Evolutionary conservation across 2,113 vertebrate species (phyloP), one percentile per base, ranked within the genome.

Genomic region (Catharus fuscescens): DNA sequence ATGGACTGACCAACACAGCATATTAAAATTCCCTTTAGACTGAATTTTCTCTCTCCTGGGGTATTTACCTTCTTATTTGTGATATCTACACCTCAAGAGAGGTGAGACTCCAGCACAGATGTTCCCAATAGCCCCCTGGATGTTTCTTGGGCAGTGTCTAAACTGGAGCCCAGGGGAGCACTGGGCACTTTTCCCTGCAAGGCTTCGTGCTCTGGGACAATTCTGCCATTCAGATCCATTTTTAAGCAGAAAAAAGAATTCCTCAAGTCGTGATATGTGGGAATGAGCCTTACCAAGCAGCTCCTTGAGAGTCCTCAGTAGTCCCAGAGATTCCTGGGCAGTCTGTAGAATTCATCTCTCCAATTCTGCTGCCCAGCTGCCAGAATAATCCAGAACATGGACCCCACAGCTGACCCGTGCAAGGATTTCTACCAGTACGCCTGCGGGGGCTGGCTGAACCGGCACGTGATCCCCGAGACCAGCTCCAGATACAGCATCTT

Each of bases 351-450:
- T 23, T 92, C 67, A 94, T 2, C 19, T 88, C 42, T 90, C 86
- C 7, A 1, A 25, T 97, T 95, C 47, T 88, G 65, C 19, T 9
- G 5, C 52, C 47, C 92, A 99, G 99, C 99, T 31, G 98, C 99
- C 74, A 98, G 99, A 60, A 98, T 99, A 73, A 97, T 99, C 85
- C 98, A 98, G 97, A 99, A 99, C 95, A 99, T 99, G 99, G 99
- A 99, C 94, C 91, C 96, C 2, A 96, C 96, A 4, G 95, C 97
- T 69, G 98, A 99, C 52, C 99, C 99, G 0, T 99, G 99, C 70
- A 94, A 98, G 48, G 98, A 99, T 94, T 99, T 99, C 97, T 99
- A 99, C 97, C 98, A 98, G 97, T 99, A 99, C 1, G 98, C 99
- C 9, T 99, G 99, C 3, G 99, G 99, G 40, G 99, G 99, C 44